phyloP scores from a whole-genome alignment of 1,140 invertebrate genomes.

The Diabrotica undecimpunctata region DNA sequence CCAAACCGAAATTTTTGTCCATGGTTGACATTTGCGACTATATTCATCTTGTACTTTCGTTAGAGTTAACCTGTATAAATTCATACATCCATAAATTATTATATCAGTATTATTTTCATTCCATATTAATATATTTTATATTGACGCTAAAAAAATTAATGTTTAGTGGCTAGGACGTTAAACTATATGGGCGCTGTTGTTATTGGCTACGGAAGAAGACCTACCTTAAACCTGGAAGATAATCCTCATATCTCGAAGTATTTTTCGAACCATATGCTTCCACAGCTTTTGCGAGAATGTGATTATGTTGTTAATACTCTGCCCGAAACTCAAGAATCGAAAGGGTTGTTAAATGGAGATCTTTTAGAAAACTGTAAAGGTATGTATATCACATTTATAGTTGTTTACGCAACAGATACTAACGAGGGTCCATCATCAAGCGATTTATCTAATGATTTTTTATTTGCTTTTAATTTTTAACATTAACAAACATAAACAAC shows the following conservation, averaged over 20 bases:
- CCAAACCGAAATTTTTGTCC: no score
- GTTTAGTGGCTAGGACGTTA: constrained; percentile 48
- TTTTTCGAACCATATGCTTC: constrained; percentile 44
- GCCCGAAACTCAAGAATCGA: constrained; percentile 54
- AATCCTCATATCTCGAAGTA: constrained; percentile 38
- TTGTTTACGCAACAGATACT: no score
- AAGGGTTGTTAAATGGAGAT: constrained; percentile 51
- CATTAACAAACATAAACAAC: no score
- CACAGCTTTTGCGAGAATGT: constrained; percentile 49
- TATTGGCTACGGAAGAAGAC: constrained; percentile 44
- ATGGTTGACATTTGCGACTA: no score
- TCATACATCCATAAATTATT: no score
- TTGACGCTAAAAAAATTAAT: no score
- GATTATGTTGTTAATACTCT: constrained; percentile 59
- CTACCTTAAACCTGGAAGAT: constrained; percentile 35
- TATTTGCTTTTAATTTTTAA: constrained; percentile 4
- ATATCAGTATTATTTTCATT: no score
- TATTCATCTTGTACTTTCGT: no score
- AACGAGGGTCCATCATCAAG: no score
- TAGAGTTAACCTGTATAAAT: no score
- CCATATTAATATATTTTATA: no score
- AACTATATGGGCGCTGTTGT: constrained; percentile 46
- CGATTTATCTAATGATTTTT: constrained; percentile 3
- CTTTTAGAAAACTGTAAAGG: constrained; percentile 48
- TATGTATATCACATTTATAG: no score